A percentile compares a stretch with the other conserved stretches of the same genome.
phyloP scores from a whole-genome alignment of 1,140 invertebrate genomes.

The Mamestra configurata region DNA sequence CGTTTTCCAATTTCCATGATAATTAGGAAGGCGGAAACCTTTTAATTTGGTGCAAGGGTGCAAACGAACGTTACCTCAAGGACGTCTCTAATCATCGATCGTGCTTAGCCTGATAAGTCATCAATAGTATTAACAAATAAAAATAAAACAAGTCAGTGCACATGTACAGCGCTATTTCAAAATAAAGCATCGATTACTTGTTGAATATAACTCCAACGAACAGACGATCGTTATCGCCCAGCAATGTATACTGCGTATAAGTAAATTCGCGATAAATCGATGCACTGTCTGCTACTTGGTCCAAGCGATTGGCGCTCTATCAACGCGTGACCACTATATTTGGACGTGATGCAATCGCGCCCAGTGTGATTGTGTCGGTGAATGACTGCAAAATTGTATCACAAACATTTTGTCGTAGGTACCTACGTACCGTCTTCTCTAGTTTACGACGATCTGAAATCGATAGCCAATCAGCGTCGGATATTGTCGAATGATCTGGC shows the following conservation, averaged over 20 bases:
- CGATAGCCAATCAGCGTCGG: neutral
- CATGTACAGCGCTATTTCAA: neutral
- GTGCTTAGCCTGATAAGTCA: neutral
- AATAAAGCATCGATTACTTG: slow-evolving; percentile 1
- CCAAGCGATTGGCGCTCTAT: slow-evolving; percentile 41
- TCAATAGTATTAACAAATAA: slow-evolving; percentile 16
- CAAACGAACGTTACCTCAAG: no score
- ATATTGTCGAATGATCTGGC: neutral
- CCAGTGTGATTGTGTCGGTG: slow-evolving; percentile 55
- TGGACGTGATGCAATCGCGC: slow-evolving; percentile 69
- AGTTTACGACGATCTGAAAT: slow-evolving; percentile 6
- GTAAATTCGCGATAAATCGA: neutral
- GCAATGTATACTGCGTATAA: slow-evolving; percentile 18
- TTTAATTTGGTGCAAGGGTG: neutral
- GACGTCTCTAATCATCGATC: neutral
- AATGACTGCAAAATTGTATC: slow-evolving; percentile 64
- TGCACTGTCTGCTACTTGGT: slow-evolving; percentile 14
- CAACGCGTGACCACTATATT: slow-evolving; percentile 63
- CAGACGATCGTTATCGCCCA: neutral
- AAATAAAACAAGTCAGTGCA: neutral
- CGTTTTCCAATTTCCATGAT: no score
- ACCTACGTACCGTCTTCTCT: slow-evolving; percentile 3
- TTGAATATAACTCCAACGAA: neutral
- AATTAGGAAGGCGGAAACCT: neutral
- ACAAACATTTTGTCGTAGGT: slow-evolving; percentile 49